Conservation (phyloP, 2,113 vertebrate genomes). For the Columbina picui region DNA sequence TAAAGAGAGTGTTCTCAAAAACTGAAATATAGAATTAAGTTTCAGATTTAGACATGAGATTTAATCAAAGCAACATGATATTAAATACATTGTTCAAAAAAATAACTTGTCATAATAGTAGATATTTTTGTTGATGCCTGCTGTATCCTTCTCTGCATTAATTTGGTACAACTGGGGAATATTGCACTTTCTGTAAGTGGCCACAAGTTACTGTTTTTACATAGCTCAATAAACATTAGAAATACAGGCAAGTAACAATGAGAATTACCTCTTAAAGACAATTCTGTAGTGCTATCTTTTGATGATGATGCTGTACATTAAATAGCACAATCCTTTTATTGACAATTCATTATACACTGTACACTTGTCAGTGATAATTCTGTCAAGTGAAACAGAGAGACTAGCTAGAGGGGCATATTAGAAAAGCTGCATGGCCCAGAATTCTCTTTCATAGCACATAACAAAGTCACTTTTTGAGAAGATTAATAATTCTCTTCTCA, state of each 20-base stretch:
- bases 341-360: neutral
- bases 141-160: neutral
- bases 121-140: neutral
- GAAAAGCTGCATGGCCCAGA: neutral
- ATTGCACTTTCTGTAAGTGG: neutral
- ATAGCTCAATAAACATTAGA: neutral
- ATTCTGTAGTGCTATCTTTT: neutral
- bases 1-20: neutral
- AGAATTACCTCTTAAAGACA: neutral
- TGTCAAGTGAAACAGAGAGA: neutral
- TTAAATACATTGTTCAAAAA: neutral
- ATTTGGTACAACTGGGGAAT: neutral
- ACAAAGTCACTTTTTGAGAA: neutral
- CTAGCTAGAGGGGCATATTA: neutral
- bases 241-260: neutral
- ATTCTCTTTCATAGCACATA: neutral
- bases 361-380: neutral
- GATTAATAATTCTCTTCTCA: neutral
- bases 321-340: neutral
- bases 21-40: neutral
- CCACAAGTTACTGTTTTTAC: neutral
- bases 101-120: neutral
- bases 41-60: neutral
- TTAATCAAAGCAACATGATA: neutral
- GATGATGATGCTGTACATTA: neutral